phyloP scores from a whole-genome alignment of 2,113 vertebrate species.

The Neomonachus schauinslandi region DNA sequence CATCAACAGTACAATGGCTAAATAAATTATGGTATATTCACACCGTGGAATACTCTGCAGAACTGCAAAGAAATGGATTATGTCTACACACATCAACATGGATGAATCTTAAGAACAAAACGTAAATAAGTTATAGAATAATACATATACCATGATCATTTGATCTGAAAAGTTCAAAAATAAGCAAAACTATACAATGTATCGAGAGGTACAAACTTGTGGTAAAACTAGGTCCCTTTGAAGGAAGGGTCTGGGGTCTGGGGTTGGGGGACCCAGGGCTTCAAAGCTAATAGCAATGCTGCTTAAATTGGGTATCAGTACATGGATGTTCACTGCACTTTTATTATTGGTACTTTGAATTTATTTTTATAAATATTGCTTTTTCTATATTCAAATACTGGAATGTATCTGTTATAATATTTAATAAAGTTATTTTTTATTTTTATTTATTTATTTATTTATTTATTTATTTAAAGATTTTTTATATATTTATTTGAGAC shows the following conservation, averaged over 20 bases:
- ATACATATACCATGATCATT: not conserved
- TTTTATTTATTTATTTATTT: too few relatives aligned
- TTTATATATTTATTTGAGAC: too few relatives aligned
- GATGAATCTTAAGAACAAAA: not conserved
- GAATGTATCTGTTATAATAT: not conserved
- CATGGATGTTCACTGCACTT: not conserved
- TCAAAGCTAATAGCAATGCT: not conserved
- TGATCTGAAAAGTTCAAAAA: not conserved
- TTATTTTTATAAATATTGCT: constrained; percentile 29
- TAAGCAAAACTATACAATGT: not conserved
- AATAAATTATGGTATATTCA: not conserved
- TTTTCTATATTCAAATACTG: not conserved
- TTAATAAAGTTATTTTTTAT: not conserved
- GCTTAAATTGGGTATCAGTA: not conserved
- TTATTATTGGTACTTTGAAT: not conserved
- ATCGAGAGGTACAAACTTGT: not conserved
- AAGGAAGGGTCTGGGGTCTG: not conserved
- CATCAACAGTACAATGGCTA: not conserved
- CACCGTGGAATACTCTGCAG: not conserved
- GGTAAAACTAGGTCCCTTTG: not conserved
- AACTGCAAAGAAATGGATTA: not conserved
- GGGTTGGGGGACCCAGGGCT: not conserved
- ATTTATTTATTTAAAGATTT: too few relatives aligned
- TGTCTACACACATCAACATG: not conserved
- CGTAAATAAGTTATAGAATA: not conserved